These are phyloP conservation scores for Microctenopoma stevenorrisi DNA, from an alignment of 2,797 vertebrate genomes.

Conservation along the genomic window DNA sequence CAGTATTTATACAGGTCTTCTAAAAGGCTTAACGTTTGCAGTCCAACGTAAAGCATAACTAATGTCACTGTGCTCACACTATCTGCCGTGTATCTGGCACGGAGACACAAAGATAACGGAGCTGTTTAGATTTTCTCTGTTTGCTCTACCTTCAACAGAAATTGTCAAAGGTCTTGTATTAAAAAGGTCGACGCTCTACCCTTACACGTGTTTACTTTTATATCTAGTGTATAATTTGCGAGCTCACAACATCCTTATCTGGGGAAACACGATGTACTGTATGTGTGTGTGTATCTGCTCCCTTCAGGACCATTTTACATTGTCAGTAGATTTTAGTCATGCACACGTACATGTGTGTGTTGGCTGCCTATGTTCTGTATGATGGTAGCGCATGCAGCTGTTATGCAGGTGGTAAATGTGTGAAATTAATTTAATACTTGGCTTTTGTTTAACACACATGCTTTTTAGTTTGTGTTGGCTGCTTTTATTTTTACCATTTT, in stretches of 20 bases:
- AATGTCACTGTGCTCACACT: conserved; percentile 35
- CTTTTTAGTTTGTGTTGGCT: no score
- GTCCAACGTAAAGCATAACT: conserved; percentile 35
- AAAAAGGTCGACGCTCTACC: no score
- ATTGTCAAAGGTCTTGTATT: no score
- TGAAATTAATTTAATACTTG: no score
- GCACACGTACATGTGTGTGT: neutral
- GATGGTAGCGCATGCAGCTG: neutral
- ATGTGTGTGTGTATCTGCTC: no score
- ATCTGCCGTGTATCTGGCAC: neutral
- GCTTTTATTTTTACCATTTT: neutral
- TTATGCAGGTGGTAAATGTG: no score
- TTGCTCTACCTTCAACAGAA: neutral
- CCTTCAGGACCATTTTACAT: neutral
- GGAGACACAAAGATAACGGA: conserved; percentile 9
- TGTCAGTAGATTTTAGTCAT: no score
- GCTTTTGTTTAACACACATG: no score
- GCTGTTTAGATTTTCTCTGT: neutral
- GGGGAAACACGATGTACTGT: neutral
- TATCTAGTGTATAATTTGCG: neutral
- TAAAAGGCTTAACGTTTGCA: neutral
- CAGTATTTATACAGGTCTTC: conserved; percentile 30
- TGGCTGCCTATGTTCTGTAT: neutral
- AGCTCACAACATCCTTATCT: neutral
- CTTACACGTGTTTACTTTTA: neutral